A percentile compares a stretch with the other conserved stretches of the same genome.
These are phyloP conservation scores for Serranus cabrilla DNA, from an alignment of 2,797 vertebrate species.

Conservation along the genomic window DNA sequence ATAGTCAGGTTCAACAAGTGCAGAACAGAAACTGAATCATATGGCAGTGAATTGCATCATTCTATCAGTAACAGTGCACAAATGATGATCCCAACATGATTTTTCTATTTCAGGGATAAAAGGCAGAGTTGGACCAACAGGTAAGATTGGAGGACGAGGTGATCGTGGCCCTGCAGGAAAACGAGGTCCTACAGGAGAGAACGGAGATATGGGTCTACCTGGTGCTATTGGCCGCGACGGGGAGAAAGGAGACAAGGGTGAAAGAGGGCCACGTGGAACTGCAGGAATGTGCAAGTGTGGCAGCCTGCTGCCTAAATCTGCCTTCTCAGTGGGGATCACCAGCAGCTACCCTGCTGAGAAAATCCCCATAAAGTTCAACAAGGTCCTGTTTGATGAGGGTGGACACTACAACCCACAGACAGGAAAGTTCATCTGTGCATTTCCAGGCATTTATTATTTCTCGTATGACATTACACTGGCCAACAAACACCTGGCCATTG, in stretches of 20 bases:
- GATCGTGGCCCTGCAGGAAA: constrained; percentile 93
- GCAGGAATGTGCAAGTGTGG: constrained; percentile 93
- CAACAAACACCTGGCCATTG: constrained; percentile 96
- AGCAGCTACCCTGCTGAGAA: constrained; percentile 96
- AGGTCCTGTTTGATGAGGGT: constrained; percentile 95
- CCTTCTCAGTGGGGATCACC: constrained; percentile 97
- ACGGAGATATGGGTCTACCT: constrained; percentile 86
- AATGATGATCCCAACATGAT: constrained; percentile 1
- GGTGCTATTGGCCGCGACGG: constrained; percentile 88
- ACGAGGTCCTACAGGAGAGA: constrained; percentile 90
- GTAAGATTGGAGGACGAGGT: constrained; percentile 91
- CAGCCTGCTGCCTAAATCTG: constrained; percentile 93
- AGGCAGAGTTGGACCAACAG: constrained; percentile 92
- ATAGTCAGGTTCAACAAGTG: constrained; percentile 16
- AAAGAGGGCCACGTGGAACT: constrained; percentile 87
- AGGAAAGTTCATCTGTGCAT: constrained; percentile 96
- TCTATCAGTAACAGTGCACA: background rate
- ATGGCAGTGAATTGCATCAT: background rate
- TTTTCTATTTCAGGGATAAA: constrained; percentile 90
- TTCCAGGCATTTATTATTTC: constrained; percentile 97
- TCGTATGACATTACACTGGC: constrained; percentile 98
- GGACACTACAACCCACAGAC: constrained; percentile 94
- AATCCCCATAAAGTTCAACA: constrained; percentile 95
- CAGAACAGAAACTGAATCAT: constrained; percentile 1
- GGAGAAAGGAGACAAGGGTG: constrained; percentile 91